Evolutionary conservation across 2,113 vertebrate species (phyloP), one percentile per base, ranked within the genome.

Genomic region (Perca schrenkii): DNA sequence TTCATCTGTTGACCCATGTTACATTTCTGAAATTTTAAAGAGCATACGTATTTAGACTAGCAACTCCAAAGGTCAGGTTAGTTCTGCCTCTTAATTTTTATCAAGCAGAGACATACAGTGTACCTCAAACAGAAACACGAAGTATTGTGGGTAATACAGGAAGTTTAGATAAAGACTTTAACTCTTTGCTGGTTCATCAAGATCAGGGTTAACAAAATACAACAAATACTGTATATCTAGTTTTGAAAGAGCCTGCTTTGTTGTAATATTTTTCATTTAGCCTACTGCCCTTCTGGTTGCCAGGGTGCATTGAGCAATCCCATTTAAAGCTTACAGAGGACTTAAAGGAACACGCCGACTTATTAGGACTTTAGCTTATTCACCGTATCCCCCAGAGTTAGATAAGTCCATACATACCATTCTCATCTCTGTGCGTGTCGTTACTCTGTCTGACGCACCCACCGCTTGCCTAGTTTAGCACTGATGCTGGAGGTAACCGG

Each of bases 231-330:
- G 25, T 25, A 82, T 80, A 83, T 84, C 82, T 61, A 28, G 52
- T 36, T 82, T 76, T 76, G 64, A 80, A 52, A 81, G 69, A 79
- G 70, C 16, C 36, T 46, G 28, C 43, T 86, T 77, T 54, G 71
- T 85, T 89, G 89, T 86, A 85, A 92, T 88, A 79, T 82, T 74
- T 64, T 85, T 43, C 2, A 74, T 89, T 90, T 87, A 11, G 40
- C 40, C 40, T 43, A 81, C 80, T 74, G 80, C 76, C 49, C 69
- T 65, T 77, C 71, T 82, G 53, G 77, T 83, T 89, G 68, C 67
- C 77, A 79, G 64, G 28, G 54, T 83, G 61, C 31, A 49, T 77
- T 78, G 86, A 61, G 86, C 84, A 92, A 87, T 83, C 62, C 72
- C 70, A 64, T 91, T 89, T 90, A 61, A 77, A 77, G 84, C 72